phyloP scores from a whole-genome alignment of 2,888 invertebrate genomes.

The Harpagoxenus sublaevis region DNA sequence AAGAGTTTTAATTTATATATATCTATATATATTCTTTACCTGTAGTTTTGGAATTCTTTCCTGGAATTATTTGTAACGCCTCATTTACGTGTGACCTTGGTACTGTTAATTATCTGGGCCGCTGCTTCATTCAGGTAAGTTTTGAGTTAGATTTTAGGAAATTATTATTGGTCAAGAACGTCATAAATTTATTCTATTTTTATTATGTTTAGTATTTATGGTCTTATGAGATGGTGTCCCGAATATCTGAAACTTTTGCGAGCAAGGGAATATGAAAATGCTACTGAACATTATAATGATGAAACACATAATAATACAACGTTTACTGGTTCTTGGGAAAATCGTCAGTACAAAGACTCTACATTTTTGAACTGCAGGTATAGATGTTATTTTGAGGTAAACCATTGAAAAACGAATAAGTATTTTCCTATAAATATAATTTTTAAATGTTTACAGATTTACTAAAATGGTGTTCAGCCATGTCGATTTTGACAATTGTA shows the following conservation, averaged over 20 bases:
- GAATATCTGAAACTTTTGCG: conserved; percentile 86
- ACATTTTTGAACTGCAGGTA: conserved; percentile 89
- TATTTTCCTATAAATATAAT: conserved; percentile 1
- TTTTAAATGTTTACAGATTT: conserved; percentile 85
- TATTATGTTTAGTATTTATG: conserved; percentile 87
- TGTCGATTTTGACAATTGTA: conserved; percentile 91
- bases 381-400: conserved; percentile 49
- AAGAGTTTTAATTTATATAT: conserved; percentile 19
- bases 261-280: conserved; percentile 85
- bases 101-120: conserved; percentile 88
- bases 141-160: conserved; percentile 72
- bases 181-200: conserved; percentile 44
- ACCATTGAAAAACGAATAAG: background rate
- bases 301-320: conserved; percentile 84
- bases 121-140: conserved; percentile 88
- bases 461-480: conserved; percentile 91
- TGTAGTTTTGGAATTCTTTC: conserved; percentile 91
- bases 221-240: conserved; percentile 88
- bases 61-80: conserved; percentile 90
- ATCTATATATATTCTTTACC: conserved; percentile 68
- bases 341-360: conserved; percentile 88
- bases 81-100: conserved; percentile 89
- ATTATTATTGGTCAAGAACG: background rate
- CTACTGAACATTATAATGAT: conserved; percentile 81
- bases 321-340: conserved; percentile 90